Percentiles rank a stretch among this genome's conserved stretches.
phyloP scores from a whole-genome alignment of 2,113 vertebrate species.

The Lycaon pictus region DNA sequence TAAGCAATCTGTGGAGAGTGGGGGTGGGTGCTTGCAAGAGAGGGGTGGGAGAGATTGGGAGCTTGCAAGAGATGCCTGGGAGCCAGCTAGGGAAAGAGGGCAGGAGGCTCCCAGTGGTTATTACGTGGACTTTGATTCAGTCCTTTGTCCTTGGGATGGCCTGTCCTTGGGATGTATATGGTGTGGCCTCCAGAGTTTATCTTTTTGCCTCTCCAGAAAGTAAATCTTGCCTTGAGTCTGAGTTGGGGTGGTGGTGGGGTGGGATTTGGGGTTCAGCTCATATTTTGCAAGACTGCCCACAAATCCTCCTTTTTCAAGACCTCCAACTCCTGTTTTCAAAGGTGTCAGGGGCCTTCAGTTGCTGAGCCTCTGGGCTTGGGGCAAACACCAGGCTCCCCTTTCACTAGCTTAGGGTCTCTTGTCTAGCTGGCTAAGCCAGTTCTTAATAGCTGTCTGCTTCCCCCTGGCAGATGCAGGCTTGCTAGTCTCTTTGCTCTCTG shows the following conservation, averaged over 20 bases:
- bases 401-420: background rate
- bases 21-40: too few relatives aligned
- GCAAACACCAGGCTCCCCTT: background rate
- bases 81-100: background rate
- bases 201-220: background rate
- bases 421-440: background rate
- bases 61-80: background rate
- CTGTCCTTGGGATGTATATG: background rate
- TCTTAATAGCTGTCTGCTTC: background rate
- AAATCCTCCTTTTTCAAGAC: background rate
- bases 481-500: background rate
- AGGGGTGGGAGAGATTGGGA: background rate
- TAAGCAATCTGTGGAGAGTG: background rate
- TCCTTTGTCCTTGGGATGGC: background rate
- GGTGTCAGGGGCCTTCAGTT: background rate
- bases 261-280: background rate
- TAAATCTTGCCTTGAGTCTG: background rate
- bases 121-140: background rate
- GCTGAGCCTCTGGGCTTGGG: background rate
- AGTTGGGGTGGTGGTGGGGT: background rate
- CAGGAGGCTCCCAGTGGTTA: rapidly evolving
- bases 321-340: background rate
- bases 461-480: background rate
- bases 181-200: background rate
- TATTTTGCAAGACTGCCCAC: background rate